phyloP scores from a whole-genome alignment of 2,797 vertebrate genomes.

The Chelmon rostratus region DNA sequence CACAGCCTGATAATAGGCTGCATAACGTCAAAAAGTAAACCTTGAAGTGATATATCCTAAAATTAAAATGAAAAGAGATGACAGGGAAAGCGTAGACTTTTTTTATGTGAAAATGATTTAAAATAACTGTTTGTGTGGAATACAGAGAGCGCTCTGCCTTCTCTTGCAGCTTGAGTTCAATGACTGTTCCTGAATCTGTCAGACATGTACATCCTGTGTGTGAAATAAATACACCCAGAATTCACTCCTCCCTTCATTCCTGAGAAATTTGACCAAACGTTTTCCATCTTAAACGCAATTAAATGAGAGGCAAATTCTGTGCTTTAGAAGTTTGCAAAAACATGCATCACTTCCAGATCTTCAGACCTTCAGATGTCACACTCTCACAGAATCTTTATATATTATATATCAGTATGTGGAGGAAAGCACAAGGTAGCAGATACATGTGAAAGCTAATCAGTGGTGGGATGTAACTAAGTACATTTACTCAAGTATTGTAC shows the following conservation, averaged over 20 bases:
- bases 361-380: too few relatives aligned
- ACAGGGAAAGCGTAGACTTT: background rate
- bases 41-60: background rate
- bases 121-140: background rate
- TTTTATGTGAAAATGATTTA: background rate
- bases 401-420: too few relatives aligned
- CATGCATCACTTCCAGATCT: background rate
- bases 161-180: constrained; percentile 21
- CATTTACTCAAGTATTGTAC: too few relatives aligned
- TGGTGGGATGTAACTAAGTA: too few relatives aligned
- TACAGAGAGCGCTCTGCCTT: background rate
- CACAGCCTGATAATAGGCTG: background rate
- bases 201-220: constrained; percentile 30
- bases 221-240: constrained; percentile 40
- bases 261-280: constrained; percentile 23
- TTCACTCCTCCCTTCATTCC: constrained; percentile 24
- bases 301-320: constrained; percentile 26
- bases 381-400: too few relatives aligned
- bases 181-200: constrained; percentile 33
- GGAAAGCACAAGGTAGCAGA: too few relatives aligned
- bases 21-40: background rate
- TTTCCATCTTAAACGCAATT: constrained; percentile 34
- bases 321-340: background rate
- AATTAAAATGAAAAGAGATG: background rate
- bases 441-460: too few relatives aligned